These are phyloP conservation scores for Megaceryle maxima DNA, from an alignment of 2,113 vertebrate species.

Conservation along the genomic window DNA sequence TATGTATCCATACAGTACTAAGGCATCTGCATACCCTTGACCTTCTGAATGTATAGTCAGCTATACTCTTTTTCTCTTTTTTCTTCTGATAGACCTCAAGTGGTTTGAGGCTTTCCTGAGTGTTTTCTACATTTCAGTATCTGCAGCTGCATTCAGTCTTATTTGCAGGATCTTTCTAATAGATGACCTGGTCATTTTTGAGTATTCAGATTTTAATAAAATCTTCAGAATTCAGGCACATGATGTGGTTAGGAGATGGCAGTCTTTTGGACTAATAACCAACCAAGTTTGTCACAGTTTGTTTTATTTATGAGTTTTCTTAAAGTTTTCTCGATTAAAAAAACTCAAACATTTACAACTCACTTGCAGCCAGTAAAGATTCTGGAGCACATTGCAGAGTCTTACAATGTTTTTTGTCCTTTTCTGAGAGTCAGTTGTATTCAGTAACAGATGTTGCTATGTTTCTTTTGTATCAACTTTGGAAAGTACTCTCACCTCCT, in stretches of 20 bases:
- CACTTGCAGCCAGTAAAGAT: not conserved
- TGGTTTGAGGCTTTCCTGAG: not conserved
- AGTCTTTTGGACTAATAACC: not conserved
- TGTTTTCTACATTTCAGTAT: not conserved
- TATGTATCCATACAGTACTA: not conserved
- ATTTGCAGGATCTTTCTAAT: not conserved
- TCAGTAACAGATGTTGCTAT: constrained; percentile 31
- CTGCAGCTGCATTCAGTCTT: not conserved
- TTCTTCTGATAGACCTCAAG: not conserved
- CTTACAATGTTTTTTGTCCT: not conserved
- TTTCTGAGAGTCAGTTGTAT: not conserved
- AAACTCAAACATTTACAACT: not conserved
- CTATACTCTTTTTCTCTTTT: not conserved
- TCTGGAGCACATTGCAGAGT: not conserved
- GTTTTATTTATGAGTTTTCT: not conserved
- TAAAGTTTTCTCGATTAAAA: not conserved
- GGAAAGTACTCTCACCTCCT: not conserved
- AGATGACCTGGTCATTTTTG: not conserved
- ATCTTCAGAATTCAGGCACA: not conserved
- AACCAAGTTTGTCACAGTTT: accelerated
- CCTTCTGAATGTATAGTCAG: not conserved
- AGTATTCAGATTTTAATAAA: not conserved
- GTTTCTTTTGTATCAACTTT: constrained; percentile 18
- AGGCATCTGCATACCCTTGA: accelerated
- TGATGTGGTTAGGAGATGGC: not conserved